phyloP scores from a whole-genome alignment of 1,140 invertebrate species.

The Drosophila neocordata region DNA sequence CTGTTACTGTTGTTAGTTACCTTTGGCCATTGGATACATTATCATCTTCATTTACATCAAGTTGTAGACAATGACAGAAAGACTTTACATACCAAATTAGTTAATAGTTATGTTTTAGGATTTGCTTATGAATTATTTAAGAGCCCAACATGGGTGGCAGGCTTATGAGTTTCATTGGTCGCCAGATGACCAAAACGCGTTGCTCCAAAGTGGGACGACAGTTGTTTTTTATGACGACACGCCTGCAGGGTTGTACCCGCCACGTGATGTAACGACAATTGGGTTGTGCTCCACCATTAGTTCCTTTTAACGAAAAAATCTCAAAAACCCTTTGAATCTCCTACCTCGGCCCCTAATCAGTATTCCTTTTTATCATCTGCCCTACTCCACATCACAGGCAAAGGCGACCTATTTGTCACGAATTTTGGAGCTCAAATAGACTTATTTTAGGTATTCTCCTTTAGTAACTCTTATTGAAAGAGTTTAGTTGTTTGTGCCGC shows the following conservation, averaged over 20 bases:
- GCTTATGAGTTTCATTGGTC: constrained; percentile 65
- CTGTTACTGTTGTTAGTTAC: constrained; percentile 66
- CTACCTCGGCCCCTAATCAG: neutral
- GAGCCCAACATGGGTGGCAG: constrained; percentile 49
- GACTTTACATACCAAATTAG: constrained; percentile 81
- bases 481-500: constrained; percentile 56
- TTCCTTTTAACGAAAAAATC: neutral
- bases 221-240: constrained; percentile 17
- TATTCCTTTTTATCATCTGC: neutral
- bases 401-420: constrained; percentile 59
- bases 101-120: constrained; percentile 78
- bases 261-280: neutral
- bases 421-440: constrained; percentile 81
- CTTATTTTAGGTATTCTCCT: constrained; percentile 74
- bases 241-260: neutral
- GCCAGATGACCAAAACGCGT: constrained; percentile 43
- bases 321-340: neutral
- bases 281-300: neutral
- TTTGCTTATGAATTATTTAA: constrained; percentile 61
- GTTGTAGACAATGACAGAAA: constrained; percentile 71
- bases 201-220: constrained; percentile 28
- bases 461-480: constrained; percentile 65
- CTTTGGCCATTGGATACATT: constrained; percentile 37
- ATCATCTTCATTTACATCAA: constrained; percentile 48
- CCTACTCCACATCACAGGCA: constrained; percentile 14